phyloP scores from a whole-genome alignment of 2,888 invertebrate species.

The Mimumesa dahlbomi region DNA sequence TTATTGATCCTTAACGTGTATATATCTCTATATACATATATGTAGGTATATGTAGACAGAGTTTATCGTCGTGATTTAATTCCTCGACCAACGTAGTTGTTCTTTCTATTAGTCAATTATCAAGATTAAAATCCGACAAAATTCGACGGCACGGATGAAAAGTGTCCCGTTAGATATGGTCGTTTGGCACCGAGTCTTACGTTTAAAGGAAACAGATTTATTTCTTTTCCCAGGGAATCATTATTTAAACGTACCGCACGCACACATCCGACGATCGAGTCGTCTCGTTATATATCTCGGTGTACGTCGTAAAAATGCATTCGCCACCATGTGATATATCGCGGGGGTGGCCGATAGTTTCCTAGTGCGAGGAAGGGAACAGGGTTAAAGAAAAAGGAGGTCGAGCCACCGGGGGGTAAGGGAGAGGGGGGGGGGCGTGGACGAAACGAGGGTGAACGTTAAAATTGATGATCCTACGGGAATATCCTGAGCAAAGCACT shows the following conservation, averaged over 20 bases:
- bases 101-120: neutral
- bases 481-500: slow-evolving; percentile 60
- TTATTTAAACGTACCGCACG: slow-evolving; percentile 18
- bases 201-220: slow-evolving; percentile 19
- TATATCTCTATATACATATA: too few species aligned
- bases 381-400: slow-evolving; percentile 43
- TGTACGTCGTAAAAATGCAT: slow-evolving; percentile 44
- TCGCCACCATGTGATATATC: slow-evolving; percentile 49
- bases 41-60: too few species aligned
- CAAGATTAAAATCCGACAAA: slow-evolving; percentile 12
- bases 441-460: slow-evolving; percentile 52
- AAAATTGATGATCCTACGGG: slow-evolving; percentile 62
- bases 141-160: neutral
- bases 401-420: slow-evolving; percentile 27
- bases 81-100: neutral
- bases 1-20: too few species aligned
- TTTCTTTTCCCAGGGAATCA: slow-evolving; percentile 27
- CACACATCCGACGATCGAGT: slow-evolving; percentile 18
- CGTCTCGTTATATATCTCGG: slow-evolving; percentile 32
- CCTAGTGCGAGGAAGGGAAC: slow-evolving; percentile 1
- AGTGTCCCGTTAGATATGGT: neutral
- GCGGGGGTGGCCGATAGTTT: slow-evolving; percentile 2
- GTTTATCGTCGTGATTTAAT: neutral
- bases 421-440: slow-evolving; percentile 33
- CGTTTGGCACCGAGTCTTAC: slow-evolving; percentile 4